These are phyloP conservation scores for Dicyrtomina minuta DNA, from an alignment of 2,888 invertebrate species.

Conservation along the genomic window DNA sequence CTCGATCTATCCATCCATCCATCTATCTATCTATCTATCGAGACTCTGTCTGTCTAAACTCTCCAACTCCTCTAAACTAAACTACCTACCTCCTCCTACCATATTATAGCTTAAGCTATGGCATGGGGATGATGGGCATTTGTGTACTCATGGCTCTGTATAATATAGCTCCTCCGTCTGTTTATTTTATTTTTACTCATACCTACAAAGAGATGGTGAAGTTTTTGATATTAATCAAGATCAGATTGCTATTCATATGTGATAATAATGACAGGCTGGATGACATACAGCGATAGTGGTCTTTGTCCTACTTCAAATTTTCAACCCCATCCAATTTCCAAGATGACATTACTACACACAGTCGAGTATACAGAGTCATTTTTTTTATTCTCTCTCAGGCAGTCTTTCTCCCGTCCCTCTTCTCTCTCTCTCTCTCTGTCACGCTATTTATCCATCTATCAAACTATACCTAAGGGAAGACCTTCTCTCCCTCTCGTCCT, in stretches of 20 bases:
- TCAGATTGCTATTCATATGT: conserved; percentile 20
- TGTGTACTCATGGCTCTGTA: too few species aligned
- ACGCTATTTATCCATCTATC: neutral
- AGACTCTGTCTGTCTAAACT: too few species aligned
- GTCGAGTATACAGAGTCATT: conserved; percentile 19
- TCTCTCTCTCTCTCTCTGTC: neutral
- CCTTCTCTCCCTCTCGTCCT: neutral
- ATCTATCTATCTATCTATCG: too few species aligned
- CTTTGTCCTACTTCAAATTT: conserved; percentile 27
- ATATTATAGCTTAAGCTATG: too few species aligned
- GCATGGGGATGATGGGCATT: too few species aligned
- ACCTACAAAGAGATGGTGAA: too few species aligned
- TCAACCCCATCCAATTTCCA: conserved; percentile 18
- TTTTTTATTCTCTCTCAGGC: conserved; percentile 10
- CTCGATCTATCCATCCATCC: too few species aligned
- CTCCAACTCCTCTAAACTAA: too few species aligned
- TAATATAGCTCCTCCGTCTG: too few species aligned
- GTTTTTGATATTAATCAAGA: conserved; percentile 26
- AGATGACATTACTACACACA: conserved; percentile 6
- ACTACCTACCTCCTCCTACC: too few species aligned
- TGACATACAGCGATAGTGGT: conserved; percentile 19
- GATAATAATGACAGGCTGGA: conserved; percentile 15
- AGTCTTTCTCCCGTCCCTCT: neutral
- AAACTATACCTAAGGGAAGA: neutral
- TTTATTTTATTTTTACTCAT: too few species aligned